These are phyloP conservation scores for Conus betulinus DNA, from an alignment of 1,140 invertebrate genomes.

Conservation along the genomic window DNA sequence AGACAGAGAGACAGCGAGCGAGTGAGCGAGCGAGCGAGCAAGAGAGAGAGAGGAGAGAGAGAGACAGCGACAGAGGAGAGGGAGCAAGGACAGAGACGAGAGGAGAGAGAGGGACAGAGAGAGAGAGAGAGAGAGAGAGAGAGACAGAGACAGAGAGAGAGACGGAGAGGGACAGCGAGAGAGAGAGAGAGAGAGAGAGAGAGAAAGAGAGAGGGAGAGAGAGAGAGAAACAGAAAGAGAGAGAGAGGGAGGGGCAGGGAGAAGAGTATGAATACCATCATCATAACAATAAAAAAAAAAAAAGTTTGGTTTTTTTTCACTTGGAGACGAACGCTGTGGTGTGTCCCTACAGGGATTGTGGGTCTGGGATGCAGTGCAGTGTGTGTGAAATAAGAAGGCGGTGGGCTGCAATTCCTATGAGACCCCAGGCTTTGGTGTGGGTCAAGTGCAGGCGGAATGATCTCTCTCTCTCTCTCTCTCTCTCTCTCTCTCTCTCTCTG, in stretches of 20 bases:
- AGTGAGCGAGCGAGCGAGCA: neutral
- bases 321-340: neutral
- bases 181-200: neutral
- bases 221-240: neutral
- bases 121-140: neutral
- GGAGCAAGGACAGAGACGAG: neutral
- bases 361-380: neutral
- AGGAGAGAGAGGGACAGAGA: neutral
- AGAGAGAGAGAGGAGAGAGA: neutral
- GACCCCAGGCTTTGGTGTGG: too few relatives aligned
- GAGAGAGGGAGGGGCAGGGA: neutral
- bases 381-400: neutral
- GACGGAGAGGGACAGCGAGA: too few relatives aligned
- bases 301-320: neutral
- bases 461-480: too few relatives aligned
- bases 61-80: neutral
- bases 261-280: neutral
- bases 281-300: too few relatives aligned
- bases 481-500: too few relatives aligned
- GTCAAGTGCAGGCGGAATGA: too few relatives aligned
- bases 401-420: neutral
- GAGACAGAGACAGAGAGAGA: neutral
- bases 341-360: too few relatives aligned
- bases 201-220: too few relatives aligned
- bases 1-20: neutral